These are phyloP conservation scores for Oryzias javanicus DNA, from an alignment of 2,113 vertebrate species.

Conservation along the genomic window DNA sequence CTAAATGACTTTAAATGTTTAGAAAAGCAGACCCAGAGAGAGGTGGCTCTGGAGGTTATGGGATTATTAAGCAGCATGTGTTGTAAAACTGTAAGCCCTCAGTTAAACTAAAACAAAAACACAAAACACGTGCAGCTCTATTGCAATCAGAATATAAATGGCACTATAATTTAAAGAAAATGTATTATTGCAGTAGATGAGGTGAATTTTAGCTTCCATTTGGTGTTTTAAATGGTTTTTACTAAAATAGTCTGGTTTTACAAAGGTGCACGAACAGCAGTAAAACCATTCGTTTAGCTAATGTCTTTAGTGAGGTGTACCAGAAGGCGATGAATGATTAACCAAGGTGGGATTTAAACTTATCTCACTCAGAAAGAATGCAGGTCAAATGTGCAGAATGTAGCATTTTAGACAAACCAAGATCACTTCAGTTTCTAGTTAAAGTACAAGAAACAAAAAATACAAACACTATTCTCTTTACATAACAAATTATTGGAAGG, in stretches of 20 bases:
- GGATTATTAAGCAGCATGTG: constrained; percentile 20
- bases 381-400: constrained; percentile 1
- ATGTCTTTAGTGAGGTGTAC: constrained; percentile 31
- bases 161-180: too few relatives aligned
- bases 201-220: too few relatives aligned
- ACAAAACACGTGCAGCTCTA: too few relatives aligned
- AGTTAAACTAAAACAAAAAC: constrained; percentile 5
- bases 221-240: not conserved
- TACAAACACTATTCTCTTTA: too few relatives aligned
- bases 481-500: too few relatives aligned
- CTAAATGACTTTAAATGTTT: constrained; percentile 23
- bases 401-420: not conserved
- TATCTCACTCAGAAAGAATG: constrained; percentile 34
- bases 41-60: constrained; percentile 4
- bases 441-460: too few relatives aligned
- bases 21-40: constrained; percentile 9
- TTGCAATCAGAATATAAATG: too few relatives aligned
- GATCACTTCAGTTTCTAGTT: too few relatives aligned
- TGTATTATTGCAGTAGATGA: too few relatives aligned
- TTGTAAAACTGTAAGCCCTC: constrained; percentile 10
- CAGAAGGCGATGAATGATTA: constrained; percentile 58
- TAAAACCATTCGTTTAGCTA: constrained; percentile 49
- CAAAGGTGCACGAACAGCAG: constrained; percentile 41
- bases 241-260: not conserved
- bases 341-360: constrained; percentile 56